These are phyloP conservation scores for Platypus cylindrus DNA, from an alignment of 2,888 invertebrate species.

Conservation along the genomic window DNA sequence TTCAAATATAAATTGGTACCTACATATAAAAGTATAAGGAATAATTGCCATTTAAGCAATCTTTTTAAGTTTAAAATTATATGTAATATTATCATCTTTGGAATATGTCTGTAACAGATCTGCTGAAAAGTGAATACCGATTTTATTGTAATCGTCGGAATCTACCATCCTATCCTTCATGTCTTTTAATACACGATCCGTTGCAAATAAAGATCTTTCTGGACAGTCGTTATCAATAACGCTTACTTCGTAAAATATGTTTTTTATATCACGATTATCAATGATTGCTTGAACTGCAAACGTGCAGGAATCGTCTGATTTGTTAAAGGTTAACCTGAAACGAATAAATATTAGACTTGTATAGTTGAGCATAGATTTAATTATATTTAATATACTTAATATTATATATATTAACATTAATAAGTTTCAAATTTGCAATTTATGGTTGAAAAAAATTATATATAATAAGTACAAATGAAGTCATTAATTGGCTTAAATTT, in stretches of 20 bases:
- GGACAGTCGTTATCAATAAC: constrained; percentile 24
- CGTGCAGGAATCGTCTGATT: constrained; percentile 23
- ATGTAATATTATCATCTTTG: constrained; percentile 21
- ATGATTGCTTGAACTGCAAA: constrained; percentile 27
- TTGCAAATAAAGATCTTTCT: constrained; percentile 23
- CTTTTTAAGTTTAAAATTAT: constrained; percentile 19
- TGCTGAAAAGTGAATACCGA: constrained; percentile 25
- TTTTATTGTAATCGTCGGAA: constrained; percentile 26
- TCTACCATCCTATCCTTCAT: no score
- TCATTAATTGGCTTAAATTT: no score
- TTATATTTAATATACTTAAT: no score
- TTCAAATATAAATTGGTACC: no score
- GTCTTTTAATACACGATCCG: constrained; percentile 25
- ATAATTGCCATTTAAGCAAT: no score
- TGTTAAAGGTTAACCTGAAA: constrained; percentile 22
- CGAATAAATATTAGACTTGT: no score
- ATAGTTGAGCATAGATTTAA: no score
- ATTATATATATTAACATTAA: no score
- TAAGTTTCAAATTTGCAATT: no score
- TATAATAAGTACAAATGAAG: no score
- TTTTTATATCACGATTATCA: constrained; percentile 19
- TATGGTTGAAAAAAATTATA: no score
- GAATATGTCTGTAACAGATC: constrained; percentile 24
- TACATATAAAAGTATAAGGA: no score
- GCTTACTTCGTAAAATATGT: constrained; percentile 24